A percentile compares a stretch with the other conserved stretches of the same genome.
phyloP scores from a whole-genome alignment of 1,140 invertebrate species.

The Rhynchophorus ferrugineus region DNA sequence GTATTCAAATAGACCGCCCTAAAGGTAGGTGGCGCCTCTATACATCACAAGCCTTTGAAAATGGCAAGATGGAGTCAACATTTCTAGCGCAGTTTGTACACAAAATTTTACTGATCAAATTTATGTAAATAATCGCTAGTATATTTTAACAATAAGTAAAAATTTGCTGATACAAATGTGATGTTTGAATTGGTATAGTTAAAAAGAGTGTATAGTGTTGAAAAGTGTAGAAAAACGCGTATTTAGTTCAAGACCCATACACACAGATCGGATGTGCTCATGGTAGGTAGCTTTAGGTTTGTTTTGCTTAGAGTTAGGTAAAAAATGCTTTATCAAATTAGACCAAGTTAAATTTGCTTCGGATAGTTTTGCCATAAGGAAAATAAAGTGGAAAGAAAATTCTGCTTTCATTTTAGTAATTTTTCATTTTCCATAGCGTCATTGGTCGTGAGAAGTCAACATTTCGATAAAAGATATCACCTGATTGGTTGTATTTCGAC shows the following conservation, averaged over 20 bases:
- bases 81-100: conserved; percentile 38
- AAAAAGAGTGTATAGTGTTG: conserved; percentile 26
- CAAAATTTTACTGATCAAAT: conserved; percentile 36
- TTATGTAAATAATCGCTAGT: conserved; percentile 28
- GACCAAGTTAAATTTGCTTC: too few relatives aligned
- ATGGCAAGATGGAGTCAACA: conserved; percentile 42
- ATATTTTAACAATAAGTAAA: conserved; percentile 31
- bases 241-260: conserved; percentile 21
- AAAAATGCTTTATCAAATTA: too few relatives aligned
- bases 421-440: conserved; percentile 39
- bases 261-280: conserved; percentile 29
- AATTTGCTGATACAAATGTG: conserved; percentile 26
- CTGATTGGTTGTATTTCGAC: conserved; percentile 54
- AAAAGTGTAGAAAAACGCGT: conserved; percentile 25
- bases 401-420: background rate
- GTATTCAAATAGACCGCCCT: conserved; percentile 16
- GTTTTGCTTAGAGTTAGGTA: conserved; percentile 15
- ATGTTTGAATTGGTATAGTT: conserved; percentile 24
- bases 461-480: conserved; percentile 52
- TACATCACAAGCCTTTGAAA: conserved; percentile 37
- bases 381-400: too few relatives aligned
- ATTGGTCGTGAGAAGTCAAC: conserved; percentile 52
- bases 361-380: too few relatives aligned
- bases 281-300: conserved; percentile 33
- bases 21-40: conserved; percentile 28